Percentiles rank a stretch among this genome's conserved stretches.
phyloP scores from a whole-genome alignment of 2,113 vertebrate species.

The Tragelaphus strepsiceros region DNA sequence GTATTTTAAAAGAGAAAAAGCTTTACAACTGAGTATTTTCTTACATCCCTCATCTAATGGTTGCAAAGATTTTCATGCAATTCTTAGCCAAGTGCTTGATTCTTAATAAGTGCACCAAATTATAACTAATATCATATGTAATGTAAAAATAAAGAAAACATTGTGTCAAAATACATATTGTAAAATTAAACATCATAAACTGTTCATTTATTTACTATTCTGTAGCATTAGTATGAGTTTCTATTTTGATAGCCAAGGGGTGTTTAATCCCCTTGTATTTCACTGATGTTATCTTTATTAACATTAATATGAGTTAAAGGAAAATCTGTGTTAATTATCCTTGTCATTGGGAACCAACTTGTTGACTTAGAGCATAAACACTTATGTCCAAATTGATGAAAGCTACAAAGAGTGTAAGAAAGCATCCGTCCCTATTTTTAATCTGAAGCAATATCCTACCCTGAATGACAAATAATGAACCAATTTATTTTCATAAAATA shows the following conservation, averaged over 20 bases:
- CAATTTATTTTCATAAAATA: constrained; percentile 12
- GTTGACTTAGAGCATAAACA: neutral
- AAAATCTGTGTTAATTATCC: neutral
- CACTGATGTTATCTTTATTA: neutral
- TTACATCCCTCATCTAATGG: neutral
- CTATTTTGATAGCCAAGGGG: neutral
- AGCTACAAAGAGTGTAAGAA: neutral
- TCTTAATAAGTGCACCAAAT: neutral
- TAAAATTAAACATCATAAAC: neutral
- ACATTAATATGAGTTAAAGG: neutral
- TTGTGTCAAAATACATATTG: neutral
- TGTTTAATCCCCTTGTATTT: neutral
- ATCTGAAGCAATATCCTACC: neutral
- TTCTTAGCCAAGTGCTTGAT: neutral
- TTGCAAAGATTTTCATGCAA: neutral
- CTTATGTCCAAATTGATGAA: neutral
- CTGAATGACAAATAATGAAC: neutral
- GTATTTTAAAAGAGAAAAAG: neutral
- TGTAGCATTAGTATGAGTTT: neutral
- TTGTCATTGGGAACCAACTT: neutral
- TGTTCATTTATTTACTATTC: neutral
- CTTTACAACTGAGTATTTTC: neutral
- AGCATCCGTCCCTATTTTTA: neutral
- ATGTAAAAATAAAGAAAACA: neutral
- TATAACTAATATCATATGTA: neutral